Conservation (phyloP, 1,140 invertebrate species). For the Drosophila eugracilis region DNA sequence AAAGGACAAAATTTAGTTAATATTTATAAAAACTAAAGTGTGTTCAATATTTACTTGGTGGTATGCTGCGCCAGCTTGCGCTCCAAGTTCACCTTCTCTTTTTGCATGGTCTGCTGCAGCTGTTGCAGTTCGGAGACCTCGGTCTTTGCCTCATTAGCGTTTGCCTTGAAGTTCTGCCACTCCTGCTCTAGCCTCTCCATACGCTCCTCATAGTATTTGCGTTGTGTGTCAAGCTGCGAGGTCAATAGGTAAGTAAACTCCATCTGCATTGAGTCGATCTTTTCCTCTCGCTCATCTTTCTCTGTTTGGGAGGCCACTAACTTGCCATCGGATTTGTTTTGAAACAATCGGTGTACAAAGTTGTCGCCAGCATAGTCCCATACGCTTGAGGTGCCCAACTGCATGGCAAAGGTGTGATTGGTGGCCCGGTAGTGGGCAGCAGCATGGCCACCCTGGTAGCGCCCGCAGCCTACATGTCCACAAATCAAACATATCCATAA, state of each 20-base stretch:
- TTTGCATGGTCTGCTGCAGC: conserved; percentile 86
- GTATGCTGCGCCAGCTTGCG: conserved; percentile 88
- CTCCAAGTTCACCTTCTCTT: conserved; percentile 89
- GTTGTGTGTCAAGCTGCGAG: conserved; percentile 97
- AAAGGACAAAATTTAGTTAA: neutral
- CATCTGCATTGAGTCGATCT: conserved; percentile 96
- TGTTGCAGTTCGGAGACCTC: conserved; percentile 86
- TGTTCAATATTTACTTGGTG: conserved; percentile 85
- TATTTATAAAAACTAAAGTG: neutral
- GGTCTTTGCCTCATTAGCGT: conserved; percentile 84
- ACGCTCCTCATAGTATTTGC: conserved; percentile 96
- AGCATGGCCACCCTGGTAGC: conserved; percentile 89
- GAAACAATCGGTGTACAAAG: conserved; percentile 98
- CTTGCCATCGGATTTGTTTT: conserved; percentile 99
- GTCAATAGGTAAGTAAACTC: conserved; percentile 99
- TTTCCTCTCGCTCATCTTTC: conserved; percentile 91
- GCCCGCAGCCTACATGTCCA: conserved; percentile 98
- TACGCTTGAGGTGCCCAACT: conserved; percentile 97
- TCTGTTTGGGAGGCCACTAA: conserved; percentile 91
- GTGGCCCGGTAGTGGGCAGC: conserved; percentile 96
- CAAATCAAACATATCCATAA: conserved; percentile 99
- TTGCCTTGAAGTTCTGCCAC: conserved; percentile 80
- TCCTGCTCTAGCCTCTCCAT: conserved; percentile 87
- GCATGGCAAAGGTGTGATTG: conserved; percentile 98
- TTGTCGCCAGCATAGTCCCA: conserved; percentile 96